Evolutionary conservation across 1,140 invertebrate genomes (phyloP), one percentile per base, ranked within the genome.

Genomic region (Reticulitermes speratus): DNA sequence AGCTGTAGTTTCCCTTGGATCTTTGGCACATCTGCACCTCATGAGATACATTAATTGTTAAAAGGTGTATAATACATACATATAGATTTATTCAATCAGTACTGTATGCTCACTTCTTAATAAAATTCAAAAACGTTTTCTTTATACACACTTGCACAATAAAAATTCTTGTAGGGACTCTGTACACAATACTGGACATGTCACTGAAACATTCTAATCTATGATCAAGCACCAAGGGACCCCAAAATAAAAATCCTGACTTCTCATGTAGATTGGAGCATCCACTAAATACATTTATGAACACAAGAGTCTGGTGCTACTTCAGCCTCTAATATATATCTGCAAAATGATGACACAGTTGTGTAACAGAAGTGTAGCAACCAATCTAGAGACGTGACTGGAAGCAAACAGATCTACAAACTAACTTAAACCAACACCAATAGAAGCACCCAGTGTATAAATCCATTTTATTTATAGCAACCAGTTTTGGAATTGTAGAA

Each of bases 221-320:
- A 75, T n/a, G 65, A 75, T 75, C 65, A 75, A 75, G 65, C 65
- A 75, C 65, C 65, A 75, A 75, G 2, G 14, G n/a, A 75, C 3
- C 65, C 65, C 25, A 75, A 30, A 75, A 65, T n/a, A 9, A 59
- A 65, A 75, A n/a, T 30, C n/a, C n/a, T 30, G n/a, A 75, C n/a
- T 30, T 11, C 25, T 75, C 25, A 25, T 75, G 14, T 2, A 75
- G n/a, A 75, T 6, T 75, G 65, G n/a, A 75, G 65, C 65, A 75
- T 30, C 19, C 25, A 30, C n/a, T 16, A 75, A 25, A 30, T 8
- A 75, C n/a, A 8, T 9, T 75, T 75, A 3, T 30, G 65, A 75
- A 75, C 65, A 75, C 65, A 75, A 30, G n/a, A n/a, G 16, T 75
- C n/a, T 75, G 65, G 65, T 75, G 65, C 25, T 75, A 75, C 65